Percentiles rank a stretch among this genome's conserved stretches.
Conservation (phyloP, 2,888 invertebrate genomes). For the Agonum fuliginosum region DNA sequence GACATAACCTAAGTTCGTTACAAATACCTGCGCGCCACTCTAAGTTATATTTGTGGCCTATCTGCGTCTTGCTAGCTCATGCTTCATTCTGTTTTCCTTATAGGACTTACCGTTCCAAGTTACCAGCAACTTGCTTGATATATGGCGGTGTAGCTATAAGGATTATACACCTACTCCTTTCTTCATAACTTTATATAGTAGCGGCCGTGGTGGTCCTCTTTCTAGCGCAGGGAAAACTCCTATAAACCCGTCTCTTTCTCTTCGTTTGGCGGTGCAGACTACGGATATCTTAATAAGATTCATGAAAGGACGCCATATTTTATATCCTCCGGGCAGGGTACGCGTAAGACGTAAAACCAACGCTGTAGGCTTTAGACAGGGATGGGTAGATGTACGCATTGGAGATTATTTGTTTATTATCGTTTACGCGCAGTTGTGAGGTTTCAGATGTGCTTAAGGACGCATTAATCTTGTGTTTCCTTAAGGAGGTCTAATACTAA, state of each 20-base stretch:
- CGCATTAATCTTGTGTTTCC: no score
- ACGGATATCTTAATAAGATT: slow-evolving; percentile 88
- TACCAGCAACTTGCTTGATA: slow-evolving; percentile 68
- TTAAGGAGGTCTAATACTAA: no score
- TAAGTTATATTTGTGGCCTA: slow-evolving; percentile 60
- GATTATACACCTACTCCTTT: slow-evolving; percentile 75
- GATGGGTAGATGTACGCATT: not conserved
- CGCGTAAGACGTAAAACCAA: slow-evolving; percentile 32
- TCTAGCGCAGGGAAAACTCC: slow-evolving; percentile 69
- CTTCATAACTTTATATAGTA: slow-evolving; percentile 73
- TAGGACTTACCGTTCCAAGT: slow-evolving; percentile 70
- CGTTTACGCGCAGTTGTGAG: not conserved
- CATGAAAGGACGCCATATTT: slow-evolving; percentile 89
- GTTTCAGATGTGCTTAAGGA: not conserved
- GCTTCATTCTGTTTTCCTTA: slow-evolving; percentile 73
- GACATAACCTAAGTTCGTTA: no score
- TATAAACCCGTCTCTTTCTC: slow-evolving; percentile 69
- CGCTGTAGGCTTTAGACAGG: not conserved
- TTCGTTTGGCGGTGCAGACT: slow-evolving; percentile 73
- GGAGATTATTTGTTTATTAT: slow-evolving; percentile 40
- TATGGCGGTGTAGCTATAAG: slow-evolving; percentile 74
- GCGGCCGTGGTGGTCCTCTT: slow-evolving; percentile 44
- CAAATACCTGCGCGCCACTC: no score
- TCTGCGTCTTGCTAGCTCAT: slow-evolving; percentile 57
- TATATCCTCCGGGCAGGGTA: slow-evolving; percentile 75